Base-by-base conservation (phyloP, 2,113 vertebrate genomes). In the Mixornis gularis region DNA sequence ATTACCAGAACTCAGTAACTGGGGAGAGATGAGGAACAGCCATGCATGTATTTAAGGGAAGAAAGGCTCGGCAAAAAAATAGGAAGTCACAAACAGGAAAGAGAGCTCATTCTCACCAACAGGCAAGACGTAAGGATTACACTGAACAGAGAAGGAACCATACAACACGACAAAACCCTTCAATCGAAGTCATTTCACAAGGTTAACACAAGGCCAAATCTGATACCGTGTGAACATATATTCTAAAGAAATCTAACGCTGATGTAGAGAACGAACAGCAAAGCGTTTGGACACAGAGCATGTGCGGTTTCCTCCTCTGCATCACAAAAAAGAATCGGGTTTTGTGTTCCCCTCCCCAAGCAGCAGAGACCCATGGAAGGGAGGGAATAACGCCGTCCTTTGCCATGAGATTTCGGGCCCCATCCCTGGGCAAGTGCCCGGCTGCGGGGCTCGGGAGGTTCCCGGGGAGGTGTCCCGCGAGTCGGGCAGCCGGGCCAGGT, bases 21-120 rank as follows among this genome's bases (percentile, higher is more conserved):
- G 63, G 49, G 22, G 48, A 41, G 66, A 89, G 49, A 59, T 9
- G 64, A 79, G 52, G 59, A 82, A 79, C 17, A 43, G 58, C 40
- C 60, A 51, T 15, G 20, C 17, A 11, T 7, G 64, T 51, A 55
- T 34, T 72, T 36, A 66, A 56, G 48, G n/a, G 20, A 62, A 24
- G 12, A 18, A 36, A 79, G 53, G 52, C 22, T 34, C 62, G 7
- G 56, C 62, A 68, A 81, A 82, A 66, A 77, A 85, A 90, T 40
- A 90, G 70, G 89, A 94, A 94, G 91, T 91, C 89, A 72, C 65
- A 40, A 92, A 94, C 89, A 94, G 91, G 89, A 94, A 96, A 89
- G 20, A 9, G 5, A 92, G 74, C 78, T 89, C 38, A 3, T 91
- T 81, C 53, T 82, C 70, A 58, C 44, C 59, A 87, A 84, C 62